Evolutionary conservation across 1,140 invertebrate species (phyloP).

Genomic region (Eciton burchellii): DNA sequence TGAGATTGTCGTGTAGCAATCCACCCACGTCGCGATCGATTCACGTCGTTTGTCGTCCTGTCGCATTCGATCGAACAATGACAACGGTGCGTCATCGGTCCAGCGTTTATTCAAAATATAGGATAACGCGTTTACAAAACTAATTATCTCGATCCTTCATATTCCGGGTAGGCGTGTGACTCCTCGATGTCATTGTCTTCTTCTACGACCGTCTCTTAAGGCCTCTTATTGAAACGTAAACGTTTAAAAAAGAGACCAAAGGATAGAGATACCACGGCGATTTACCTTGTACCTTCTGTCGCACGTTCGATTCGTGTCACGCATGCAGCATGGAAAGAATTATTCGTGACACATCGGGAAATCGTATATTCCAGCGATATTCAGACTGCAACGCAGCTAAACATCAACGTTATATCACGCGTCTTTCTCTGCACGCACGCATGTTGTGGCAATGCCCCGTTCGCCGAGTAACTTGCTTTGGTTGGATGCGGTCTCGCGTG

Average conservation of each 20-base stretch:
- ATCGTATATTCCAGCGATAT: not conserved
- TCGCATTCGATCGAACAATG: conserved; percentile 43
- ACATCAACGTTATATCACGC: conserved; percentile 43
- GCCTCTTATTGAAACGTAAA: not conserved
- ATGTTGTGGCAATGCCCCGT: conserved; percentile 32
- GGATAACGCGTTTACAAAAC: conserved; percentile 29
- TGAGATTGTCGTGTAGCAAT: conserved; percentile 63
- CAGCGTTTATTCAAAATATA: conserved; percentile 38
- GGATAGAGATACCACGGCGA: too few species aligned
- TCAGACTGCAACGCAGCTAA: conserved; percentile 26
- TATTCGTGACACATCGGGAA: conserved; percentile 3
- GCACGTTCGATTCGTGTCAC: too few species aligned
- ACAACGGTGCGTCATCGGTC: conserved; percentile 48
- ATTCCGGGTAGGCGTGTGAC: too few species aligned
- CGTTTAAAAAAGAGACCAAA: not conserved
- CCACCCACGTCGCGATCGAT: conserved; percentile 55
- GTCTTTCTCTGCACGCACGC: conserved; percentile 7
- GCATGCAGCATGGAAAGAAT: not conserved
- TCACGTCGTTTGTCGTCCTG: conserved; percentile 37
- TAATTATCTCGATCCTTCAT: conserved; percentile 38
- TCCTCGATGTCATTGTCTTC: conserved; percentile 22
- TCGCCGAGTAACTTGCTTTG: conserved; percentile 35
- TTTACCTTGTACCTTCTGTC: too few species aligned
- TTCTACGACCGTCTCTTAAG: not conserved
- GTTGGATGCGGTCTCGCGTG: conserved; percentile 48